Evolutionary conservation across 2,888 invertebrate species (phyloP).

Genomic region (Folsomia manolachei): DNA sequence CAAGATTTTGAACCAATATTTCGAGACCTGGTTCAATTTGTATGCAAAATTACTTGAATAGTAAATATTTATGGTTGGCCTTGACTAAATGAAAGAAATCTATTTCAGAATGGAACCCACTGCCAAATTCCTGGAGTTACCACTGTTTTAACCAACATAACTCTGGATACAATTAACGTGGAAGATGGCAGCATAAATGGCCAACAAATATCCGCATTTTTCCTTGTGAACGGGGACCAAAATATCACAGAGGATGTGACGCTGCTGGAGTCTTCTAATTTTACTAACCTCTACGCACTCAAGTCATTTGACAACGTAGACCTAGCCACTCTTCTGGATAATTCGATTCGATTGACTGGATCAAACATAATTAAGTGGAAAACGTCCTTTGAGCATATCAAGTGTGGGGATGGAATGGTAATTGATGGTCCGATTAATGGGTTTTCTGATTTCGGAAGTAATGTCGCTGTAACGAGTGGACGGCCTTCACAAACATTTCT

Average conservation of each 20-base stretch:
- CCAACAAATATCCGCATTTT: slow-evolving; percentile 22
- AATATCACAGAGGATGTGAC: slow-evolving; percentile 28
- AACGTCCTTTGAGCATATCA: slow-evolving; percentile 28
- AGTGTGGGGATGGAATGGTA: slow-evolving; percentile 12
- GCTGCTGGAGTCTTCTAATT: slow-evolving; percentile 20
- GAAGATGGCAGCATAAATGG: slow-evolving; percentile 27
- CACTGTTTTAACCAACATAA: slow-evolving; percentile 21
- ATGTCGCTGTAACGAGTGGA: slow-evolving; percentile 30
- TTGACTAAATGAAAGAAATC: background rate
- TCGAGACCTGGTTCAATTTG: slow-evolving; percentile 33
- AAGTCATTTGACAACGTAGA: slow-evolving; percentile 19
- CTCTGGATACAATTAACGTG: slow-evolving; percentile 20
- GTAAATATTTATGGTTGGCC: background rate
- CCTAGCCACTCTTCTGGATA: slow-evolving; percentile 15
- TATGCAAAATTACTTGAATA: slow-evolving; percentile 24
- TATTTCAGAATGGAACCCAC: slow-evolving; percentile 22
- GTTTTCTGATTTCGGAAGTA: slow-evolving; percentile 16
- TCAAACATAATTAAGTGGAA: slow-evolving; percentile 19
- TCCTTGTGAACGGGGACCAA: slow-evolving; percentile 31
- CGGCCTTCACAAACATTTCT: slow-evolving; percentile 26
- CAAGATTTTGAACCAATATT: slow-evolving; percentile 34
- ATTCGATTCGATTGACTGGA: slow-evolving; percentile 26
- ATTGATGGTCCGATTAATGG: slow-evolving; percentile 31
- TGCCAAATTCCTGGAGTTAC: slow-evolving; percentile 30
- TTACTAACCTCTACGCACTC: slow-evolving; percentile 27